Base-by-base conservation (phyloP, 2,888 invertebrate species). In the Galeruca laticollis region DNA sequence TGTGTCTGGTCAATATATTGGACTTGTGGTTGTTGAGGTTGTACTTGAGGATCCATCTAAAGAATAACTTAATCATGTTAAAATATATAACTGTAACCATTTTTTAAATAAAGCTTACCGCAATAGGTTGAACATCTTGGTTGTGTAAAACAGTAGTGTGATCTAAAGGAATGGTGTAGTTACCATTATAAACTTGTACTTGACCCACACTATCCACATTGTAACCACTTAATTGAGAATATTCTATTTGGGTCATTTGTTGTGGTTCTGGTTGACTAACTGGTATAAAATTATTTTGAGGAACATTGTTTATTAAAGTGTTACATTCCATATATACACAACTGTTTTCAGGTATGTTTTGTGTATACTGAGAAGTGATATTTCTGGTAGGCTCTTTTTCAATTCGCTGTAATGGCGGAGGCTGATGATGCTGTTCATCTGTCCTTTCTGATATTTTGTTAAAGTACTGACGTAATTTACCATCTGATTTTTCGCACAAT, bases 401-500 rank as follows among this genome's bases (percentile, higher is more conserved):
- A 64, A 35, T 54, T 33, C 15, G 64, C 40, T 60, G 51, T 51
- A 59, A n/a, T 26, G 63, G 63, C 33, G 64, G 70, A 57, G 63
- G 63, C 40, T 63, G 70, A 47, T 71, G 67, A 56, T 57, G 57
- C 47, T 33, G 65, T 37, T 66, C 37, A 31, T 67, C 20, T 69
- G 65, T 10, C 71, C 60, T 56, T 49, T 64, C 49, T 9, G 49
- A 37, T 3, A 51, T n/a, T 66, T 66, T 66, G 11, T 59, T 66
- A 33, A 66, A 18, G 9, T 66, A 51, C 59, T 85, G 84, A 59
- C 86, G 76, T 63, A 87, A 77, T 75, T 84, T 85, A 6, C 83
- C 81, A 77, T 87, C 86, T n/a, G 85, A 85, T 74, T 84, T 85
- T 76, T 87, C 86, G 74, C 86, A 86, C 69, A 82, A 83, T 74